These are phyloP conservation scores for Paracentrotus lividus DNA, from an alignment of 53 echinoderm and acorn worm species.

Conservation along the genomic window DNA sequence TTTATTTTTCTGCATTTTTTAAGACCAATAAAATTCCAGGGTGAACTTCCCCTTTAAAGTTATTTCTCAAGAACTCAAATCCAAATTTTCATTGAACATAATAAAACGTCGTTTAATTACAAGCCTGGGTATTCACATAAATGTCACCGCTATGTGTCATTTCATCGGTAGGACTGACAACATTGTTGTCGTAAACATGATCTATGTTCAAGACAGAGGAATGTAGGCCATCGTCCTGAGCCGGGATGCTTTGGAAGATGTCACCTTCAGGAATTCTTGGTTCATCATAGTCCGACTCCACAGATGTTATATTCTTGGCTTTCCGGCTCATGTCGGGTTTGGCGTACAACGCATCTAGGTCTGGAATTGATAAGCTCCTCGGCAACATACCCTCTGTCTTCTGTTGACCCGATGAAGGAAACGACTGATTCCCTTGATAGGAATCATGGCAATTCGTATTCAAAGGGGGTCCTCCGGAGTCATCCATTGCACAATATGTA, in stretches of 20 bases:
- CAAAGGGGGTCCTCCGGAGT: not conserved
- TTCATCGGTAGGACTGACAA: not conserved
- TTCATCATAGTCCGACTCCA: not conserved
- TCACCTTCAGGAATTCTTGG: not conserved
- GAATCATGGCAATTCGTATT: not conserved
- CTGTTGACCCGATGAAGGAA: not conserved
- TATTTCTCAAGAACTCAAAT: too few species aligned
- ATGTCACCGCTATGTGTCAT: not conserved
- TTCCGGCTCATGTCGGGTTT: constrained; percentile 38
- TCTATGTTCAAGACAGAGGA: not conserved
- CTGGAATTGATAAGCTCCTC: not conserved
- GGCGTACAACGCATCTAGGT: constrained; percentile 7
- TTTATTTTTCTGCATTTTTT: too few species aligned
- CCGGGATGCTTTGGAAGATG: not conserved
- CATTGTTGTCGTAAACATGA: not conserved
- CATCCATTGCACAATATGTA: not conserved
- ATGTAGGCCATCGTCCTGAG: not conserved
- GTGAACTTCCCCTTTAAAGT: too few species aligned
- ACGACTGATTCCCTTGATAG: not conserved
- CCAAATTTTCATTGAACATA: not conserved
- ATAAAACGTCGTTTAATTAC: not conserved
- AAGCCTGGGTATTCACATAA: not conserved
- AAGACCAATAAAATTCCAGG: too few species aligned
- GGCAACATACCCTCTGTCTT: not conserved
- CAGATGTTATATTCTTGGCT: not conserved